Percentiles rank a stretch among this genome's conserved stretches.
Evolutionary conservation across 2,888 invertebrate species (phyloP).

Genomic region (Erynnis tages): DNA sequence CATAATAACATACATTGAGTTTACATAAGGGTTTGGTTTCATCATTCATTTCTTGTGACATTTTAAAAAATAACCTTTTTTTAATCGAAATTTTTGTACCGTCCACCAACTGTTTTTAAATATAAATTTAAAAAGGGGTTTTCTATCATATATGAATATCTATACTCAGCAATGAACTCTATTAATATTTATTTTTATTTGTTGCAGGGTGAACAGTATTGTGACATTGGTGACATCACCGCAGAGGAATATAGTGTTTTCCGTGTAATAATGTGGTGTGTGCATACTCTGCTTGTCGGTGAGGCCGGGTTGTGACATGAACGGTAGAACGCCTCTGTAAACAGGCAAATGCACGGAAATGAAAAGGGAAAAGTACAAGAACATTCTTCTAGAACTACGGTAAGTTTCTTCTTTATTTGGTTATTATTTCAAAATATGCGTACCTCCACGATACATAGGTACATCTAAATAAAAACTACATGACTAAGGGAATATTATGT

Average conservation of each 20-base stretch:
- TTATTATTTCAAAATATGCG: no score
- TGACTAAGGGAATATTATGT: not conserved
- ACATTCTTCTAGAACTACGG: conserved; percentile 36
- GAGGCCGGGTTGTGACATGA: conserved; percentile 57
- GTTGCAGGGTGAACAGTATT: conserved; percentile 44
- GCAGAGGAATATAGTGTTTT: conserved; percentile 37
- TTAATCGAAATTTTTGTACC: no score
- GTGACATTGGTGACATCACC: conserved; percentile 38
- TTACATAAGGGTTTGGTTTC: no score
- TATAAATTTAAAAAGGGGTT: no score
- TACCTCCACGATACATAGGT: no score
- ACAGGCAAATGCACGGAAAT: conserved; percentile 65
- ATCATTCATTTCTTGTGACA: no score
- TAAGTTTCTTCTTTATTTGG: conserved; percentile 11
- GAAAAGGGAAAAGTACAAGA: conserved; percentile 80
- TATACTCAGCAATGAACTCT: not conserved
- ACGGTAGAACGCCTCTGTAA: conserved; percentile 53
- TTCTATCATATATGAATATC: no score
- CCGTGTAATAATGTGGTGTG: conserved; percentile 45
- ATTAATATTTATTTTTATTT: conserved; percentile 40
- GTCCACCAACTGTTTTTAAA: no score
- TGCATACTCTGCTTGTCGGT: conserved; percentile 34
- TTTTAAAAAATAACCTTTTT: no score
- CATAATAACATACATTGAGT: no score
- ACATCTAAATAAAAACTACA: not conserved